Evolutionary conservation across 2,888 invertebrate species (phyloP).

Genomic region (Sthenelais limicola): DNA sequence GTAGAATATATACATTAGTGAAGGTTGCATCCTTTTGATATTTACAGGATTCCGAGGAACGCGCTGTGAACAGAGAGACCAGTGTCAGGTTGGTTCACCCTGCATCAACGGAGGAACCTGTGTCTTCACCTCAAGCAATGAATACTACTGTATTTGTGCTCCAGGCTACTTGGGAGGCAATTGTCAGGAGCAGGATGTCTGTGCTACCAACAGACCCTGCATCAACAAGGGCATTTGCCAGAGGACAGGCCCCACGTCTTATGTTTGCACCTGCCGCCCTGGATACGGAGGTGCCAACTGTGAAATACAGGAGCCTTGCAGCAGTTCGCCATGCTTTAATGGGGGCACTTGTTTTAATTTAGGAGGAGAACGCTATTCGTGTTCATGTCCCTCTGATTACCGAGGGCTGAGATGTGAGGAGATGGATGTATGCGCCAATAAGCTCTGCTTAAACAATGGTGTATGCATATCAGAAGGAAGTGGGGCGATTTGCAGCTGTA

Average conservation of each 20-base stretch:
- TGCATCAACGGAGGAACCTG: slow-evolving; percentile 48
- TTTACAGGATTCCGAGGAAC: slow-evolving; percentile 47
- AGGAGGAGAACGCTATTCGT: slow-evolving; percentile 50
- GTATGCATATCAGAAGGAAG: slow-evolving; percentile 29
- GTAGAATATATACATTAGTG: too few relatives aligned
- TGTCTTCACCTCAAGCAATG: slow-evolving; percentile 68
- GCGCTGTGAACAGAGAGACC: slow-evolving; percentile 41
- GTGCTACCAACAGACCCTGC: slow-evolving; percentile 55
- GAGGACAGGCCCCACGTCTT: slow-evolving; percentile 38
- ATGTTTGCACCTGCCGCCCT: slow-evolving; percentile 55
- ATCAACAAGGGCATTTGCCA: slow-evolving; percentile 58
- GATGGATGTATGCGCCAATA: slow-evolving; percentile 49
- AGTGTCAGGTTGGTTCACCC: slow-evolving; percentile 34
- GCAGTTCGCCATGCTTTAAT: slow-evolving; percentile 61
- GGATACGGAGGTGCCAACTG: slow-evolving; percentile 62
- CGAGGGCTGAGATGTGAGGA: slow-evolving; percentile 48
- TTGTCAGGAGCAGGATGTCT: slow-evolving; percentile 60
- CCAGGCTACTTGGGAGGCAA: slow-evolving; percentile 57
- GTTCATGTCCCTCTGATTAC: slow-evolving; percentile 50
- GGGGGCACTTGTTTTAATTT: slow-evolving; percentile 59
- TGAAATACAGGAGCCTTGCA: slow-evolving; percentile 55
- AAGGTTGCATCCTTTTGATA: neutral
- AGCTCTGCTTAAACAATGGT: slow-evolving; percentile 54
- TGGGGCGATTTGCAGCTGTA: slow-evolving; percentile 2
- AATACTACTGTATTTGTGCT: slow-evolving; percentile 75